Conservation (phyloP, 1,140 invertebrate species). For the Platyura marginata region DNA sequence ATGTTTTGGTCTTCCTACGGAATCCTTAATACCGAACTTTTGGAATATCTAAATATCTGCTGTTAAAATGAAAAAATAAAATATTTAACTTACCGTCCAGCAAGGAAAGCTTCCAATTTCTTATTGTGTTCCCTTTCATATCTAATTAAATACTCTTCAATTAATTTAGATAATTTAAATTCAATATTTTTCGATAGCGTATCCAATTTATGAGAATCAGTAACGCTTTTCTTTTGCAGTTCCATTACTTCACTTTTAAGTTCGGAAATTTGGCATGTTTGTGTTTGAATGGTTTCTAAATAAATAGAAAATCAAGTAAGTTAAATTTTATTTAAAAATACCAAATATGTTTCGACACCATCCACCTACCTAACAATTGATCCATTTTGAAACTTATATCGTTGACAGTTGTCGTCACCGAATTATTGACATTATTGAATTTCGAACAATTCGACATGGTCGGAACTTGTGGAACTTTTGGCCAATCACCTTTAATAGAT, state of each 20-base stretch:
- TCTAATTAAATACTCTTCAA: conserved; percentile 21
- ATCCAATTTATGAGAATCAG: conserved; percentile 14
- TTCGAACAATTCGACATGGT: conserved; percentile 29
- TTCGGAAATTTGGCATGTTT: conserved; percentile 1
- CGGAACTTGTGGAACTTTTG: conserved; percentile 7
- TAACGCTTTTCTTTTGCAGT: conserved; percentile 9
- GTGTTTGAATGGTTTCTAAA: conserved; percentile 3
- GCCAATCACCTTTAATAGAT: conserved; percentile 11
- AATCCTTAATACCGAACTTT: too few relatives aligned
- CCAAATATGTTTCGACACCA: too few relatives aligned
- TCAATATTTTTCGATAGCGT: conserved; percentile 10
- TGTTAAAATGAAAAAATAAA: too few relatives aligned
- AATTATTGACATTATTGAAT: conserved; percentile 8
- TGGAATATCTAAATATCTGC: too few relatives aligned
- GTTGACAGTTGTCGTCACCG: conserved; percentile 4
- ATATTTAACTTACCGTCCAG: conserved; percentile 10
- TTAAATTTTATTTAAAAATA: too few relatives aligned
- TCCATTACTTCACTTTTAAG: not conserved
- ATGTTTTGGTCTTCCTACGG: too few relatives aligned
- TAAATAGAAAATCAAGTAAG: too few relatives aligned
- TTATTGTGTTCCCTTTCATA: conserved; percentile 26
- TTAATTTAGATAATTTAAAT: conserved; percentile 17
- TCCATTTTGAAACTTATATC: conserved; percentile 15
- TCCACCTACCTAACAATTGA: conserved; percentile 15
- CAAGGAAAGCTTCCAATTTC: conserved; percentile 15